Conservation (phyloP, 2,888 invertebrate genomes). For the Orthosia incerta region DNA sequence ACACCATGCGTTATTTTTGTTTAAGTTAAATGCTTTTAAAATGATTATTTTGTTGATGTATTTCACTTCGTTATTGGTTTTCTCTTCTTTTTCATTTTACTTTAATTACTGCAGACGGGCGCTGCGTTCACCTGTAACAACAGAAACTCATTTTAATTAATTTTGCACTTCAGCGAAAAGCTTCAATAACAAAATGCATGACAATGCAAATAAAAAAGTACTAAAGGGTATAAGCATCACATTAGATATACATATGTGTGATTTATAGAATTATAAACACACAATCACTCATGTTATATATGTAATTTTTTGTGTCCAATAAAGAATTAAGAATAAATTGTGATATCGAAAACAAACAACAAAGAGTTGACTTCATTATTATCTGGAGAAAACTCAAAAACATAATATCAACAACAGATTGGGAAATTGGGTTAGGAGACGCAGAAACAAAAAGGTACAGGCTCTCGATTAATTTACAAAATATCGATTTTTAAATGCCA, state of each 20-base stretch:
- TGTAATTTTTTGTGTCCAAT: too few species aligned
- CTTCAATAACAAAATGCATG: neutral
- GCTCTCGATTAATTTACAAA: neutral
- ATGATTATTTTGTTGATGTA: conserved; percentile 36
- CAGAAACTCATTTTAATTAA: conserved; percentile 39
- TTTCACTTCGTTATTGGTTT: conserved; percentile 73
- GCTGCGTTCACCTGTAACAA: conserved; percentile 79
- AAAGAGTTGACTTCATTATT: neutral
- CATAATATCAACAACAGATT: neutral
- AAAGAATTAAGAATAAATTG: neutral
- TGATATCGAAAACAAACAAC: neutral
- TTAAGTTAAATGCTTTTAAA: conserved; percentile 62
- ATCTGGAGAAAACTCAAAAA: neutral
- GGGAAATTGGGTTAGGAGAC: neutral
- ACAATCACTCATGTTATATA: too few species aligned
- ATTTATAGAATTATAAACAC: too few species aligned
- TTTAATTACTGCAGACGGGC: conserved; percentile 50
- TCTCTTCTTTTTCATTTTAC: conserved; percentile 89
- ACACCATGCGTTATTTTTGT: conserved; percentile 63
- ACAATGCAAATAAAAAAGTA: neutral
- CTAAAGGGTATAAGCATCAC: neutral
- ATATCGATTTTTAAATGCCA: neutral
- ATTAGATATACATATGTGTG: neutral
- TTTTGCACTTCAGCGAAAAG: neutral
- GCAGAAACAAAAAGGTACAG: neutral